A percentile compares a stretch with the other conserved stretches of the same genome.
Evolutionary conservation across 2,888 invertebrate genomes (phyloP).

Genomic region (Luperina testacea): DNA sequence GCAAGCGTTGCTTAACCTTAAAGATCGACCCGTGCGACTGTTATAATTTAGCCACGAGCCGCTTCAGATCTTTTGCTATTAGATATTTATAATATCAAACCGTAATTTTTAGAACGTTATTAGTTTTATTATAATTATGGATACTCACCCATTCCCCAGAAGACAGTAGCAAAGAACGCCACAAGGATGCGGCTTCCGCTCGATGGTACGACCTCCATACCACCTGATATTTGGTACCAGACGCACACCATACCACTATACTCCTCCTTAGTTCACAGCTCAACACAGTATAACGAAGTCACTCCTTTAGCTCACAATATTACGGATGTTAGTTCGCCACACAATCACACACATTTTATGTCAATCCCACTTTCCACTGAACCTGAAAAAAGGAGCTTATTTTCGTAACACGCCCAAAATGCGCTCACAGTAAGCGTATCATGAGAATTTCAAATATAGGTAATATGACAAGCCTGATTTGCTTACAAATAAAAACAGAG

Average conservation of each 20-base stretch:
- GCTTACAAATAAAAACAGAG: constrained; percentile 54
- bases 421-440: constrained; percentile 40
- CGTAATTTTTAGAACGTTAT: neutral
- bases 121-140: neutral
- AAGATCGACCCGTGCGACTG: no score
- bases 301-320: constrained; percentile 60
- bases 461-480: constrained; percentile 53
- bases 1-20: no score
- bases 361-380: constrained; percentile 65
- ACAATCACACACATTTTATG: constrained; percentile 78
- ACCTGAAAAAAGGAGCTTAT: constrained; percentile 73
- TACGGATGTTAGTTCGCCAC: constrained; percentile 77
- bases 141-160: constrained; percentile 88
- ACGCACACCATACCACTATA: constrained; percentile 62
- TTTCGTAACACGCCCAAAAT: constrained; percentile 46
- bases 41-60: no score
- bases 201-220: constrained; percentile 84
- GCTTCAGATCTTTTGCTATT: neutral
- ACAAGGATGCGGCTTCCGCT: constrained; percentile 85
- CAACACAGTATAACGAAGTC: constrained; percentile 49
- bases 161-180: constrained; percentile 86
- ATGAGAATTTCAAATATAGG: constrained; percentile 41
- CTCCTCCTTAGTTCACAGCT: constrained; percentile 59
- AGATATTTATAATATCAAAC: neutral
- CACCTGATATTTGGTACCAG: constrained; percentile 76